These are phyloP conservation scores for Trachelus tabidus DNA, from an alignment of 2,888 invertebrate genomes.

Conservation along the genomic window DNA sequence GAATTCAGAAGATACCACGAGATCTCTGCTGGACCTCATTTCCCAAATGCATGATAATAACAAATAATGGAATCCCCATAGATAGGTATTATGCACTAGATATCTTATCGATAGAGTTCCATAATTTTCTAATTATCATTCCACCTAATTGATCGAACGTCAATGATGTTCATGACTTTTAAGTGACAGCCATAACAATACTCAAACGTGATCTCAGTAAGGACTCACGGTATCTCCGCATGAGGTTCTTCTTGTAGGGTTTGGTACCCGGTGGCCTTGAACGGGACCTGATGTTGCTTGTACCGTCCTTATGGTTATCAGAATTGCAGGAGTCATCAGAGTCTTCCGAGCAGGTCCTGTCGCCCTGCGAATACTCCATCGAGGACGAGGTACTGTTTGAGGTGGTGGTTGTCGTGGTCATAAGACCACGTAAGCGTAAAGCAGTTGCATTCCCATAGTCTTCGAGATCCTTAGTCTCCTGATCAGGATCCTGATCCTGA, in stretches of 20 bases:
- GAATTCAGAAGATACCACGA: no score
- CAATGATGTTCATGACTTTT: no score
- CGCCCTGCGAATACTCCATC: slow-evolving; percentile 60
- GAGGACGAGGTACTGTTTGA: slow-evolving; percentile 40
- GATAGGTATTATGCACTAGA: no score
- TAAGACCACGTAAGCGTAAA: slow-evolving; percentile 40
- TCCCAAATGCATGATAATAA: no score
- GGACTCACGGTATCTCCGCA: slow-evolving; percentile 94
- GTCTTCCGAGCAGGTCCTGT: slow-evolving; percentile 79
- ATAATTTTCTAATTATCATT: no score
- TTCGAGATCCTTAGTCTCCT: slow-evolving; percentile 54
- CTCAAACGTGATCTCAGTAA: not conserved
- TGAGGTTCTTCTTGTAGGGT: slow-evolving; percentile 91
- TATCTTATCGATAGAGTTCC: no score
- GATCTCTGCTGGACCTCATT: no score
- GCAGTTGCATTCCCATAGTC: slow-evolving; percentile 64
- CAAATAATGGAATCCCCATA: no score
- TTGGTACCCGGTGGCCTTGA: slow-evolving; percentile 64
- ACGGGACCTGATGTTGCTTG: slow-evolving; percentile 66
- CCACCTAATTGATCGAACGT: no score
- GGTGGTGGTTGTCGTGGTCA: slow-evolving; percentile 31
- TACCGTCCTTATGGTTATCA: slow-evolving; percentile 73
- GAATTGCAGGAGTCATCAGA: slow-evolving; percentile 83
- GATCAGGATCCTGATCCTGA: slow-evolving; percentile 41
- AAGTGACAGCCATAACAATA: no score